Conservation (phyloP, 1,140 invertebrate species). For the Drosophila biarmipes region DNA sequence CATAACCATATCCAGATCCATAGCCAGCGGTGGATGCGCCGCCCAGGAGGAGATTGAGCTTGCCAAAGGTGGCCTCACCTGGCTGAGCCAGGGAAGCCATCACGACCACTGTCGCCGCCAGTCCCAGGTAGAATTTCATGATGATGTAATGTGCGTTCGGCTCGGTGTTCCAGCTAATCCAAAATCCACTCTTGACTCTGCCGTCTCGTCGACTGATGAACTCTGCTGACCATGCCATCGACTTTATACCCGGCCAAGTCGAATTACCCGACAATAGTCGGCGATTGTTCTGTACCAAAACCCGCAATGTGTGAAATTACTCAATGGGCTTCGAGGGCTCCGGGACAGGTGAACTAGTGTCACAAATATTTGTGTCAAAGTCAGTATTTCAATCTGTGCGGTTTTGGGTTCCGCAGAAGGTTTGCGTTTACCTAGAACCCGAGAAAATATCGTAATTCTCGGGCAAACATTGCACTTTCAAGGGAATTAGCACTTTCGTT, state of each 20-base stretch:
- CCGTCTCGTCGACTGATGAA: slow-evolving; percentile 57
- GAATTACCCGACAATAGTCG: slow-evolving; percentile 37
- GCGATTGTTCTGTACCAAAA: slow-evolving; percentile 52
- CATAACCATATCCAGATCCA: slow-evolving; percentile 35
- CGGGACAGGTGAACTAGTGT: slow-evolving; percentile 14
- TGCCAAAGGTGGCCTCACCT: slow-evolving; percentile 65
- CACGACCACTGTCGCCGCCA: slow-evolving; percentile 11
- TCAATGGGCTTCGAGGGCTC: slow-evolving; percentile 38
- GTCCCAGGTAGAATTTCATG: slow-evolving; percentile 51
- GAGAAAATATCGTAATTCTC: slow-evolving; percentile 4
- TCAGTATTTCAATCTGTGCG: slow-evolving; percentile 44
- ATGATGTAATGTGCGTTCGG: slow-evolving; percentile 15
- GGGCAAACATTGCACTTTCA: slow-evolving; percentile 40
- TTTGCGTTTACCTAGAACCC: slow-evolving; percentile 50
- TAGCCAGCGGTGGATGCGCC: slow-evolving; percentile 49
- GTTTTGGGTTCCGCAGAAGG: slow-evolving; percentile 17
- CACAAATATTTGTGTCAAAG: slow-evolving; percentile 67
- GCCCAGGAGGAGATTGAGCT: slow-evolving; percentile 63
- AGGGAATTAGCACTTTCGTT: slow-evolving; percentile 74
- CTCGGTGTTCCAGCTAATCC: slow-evolving; percentile 23
- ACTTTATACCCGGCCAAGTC: slow-evolving; percentile 51
- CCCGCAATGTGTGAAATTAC: slow-evolving; percentile 63
- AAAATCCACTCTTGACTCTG: slow-evolving; percentile 21
- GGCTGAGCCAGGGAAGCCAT: slow-evolving; percentile 27
- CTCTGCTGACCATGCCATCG: slow-evolving; percentile 46